Conservation (phyloP, 2,888 invertebrate genomes). For the Melinopterus prodromus region DNA sequence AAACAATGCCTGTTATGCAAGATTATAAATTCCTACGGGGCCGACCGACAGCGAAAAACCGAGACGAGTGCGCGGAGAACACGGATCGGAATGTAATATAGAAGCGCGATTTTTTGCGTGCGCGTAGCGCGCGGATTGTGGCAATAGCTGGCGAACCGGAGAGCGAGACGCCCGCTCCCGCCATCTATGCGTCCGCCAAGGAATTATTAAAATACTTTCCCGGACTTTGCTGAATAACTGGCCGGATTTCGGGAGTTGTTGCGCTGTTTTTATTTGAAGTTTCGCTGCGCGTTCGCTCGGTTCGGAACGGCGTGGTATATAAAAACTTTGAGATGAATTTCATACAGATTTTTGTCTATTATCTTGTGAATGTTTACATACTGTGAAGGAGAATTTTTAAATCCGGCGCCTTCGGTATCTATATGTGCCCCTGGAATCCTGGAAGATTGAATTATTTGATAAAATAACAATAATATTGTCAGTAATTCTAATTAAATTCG, state of each 20-base stretch:
- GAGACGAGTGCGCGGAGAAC: conserved; percentile 31
- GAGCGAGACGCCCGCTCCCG: conserved; percentile 24
- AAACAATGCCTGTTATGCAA: conserved; percentile 39
- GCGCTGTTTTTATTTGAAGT: neutral
- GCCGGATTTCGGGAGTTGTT: conserved; percentile 7
- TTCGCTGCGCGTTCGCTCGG: neutral
- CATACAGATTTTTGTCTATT: too few relatives aligned
- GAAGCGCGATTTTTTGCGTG: conserved; percentile 33
- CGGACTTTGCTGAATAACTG: conserved; percentile 12
- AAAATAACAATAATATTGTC: too few relatives aligned
- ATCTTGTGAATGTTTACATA: too few relatives aligned
- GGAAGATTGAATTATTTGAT: too few relatives aligned
- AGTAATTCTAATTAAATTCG: too few relatives aligned
- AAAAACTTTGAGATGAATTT: too few relatives aligned
- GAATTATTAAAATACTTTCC: conserved; percentile 38
- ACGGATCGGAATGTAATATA: conserved; percentile 36
- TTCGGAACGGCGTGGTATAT: too few relatives aligned
- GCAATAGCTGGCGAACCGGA: neutral
- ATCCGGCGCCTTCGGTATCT: too few relatives aligned
- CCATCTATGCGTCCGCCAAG: conserved; percentile 29
- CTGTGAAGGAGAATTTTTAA: too few relatives aligned
- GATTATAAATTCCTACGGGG: conserved; percentile 37
- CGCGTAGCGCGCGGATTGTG: neutral
- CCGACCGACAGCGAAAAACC: conserved; percentile 31
- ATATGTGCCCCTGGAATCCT: too few relatives aligned